Conservation (phyloP, 2,797 vertebrate species). For the Linurgus olivaceus region DNA sequence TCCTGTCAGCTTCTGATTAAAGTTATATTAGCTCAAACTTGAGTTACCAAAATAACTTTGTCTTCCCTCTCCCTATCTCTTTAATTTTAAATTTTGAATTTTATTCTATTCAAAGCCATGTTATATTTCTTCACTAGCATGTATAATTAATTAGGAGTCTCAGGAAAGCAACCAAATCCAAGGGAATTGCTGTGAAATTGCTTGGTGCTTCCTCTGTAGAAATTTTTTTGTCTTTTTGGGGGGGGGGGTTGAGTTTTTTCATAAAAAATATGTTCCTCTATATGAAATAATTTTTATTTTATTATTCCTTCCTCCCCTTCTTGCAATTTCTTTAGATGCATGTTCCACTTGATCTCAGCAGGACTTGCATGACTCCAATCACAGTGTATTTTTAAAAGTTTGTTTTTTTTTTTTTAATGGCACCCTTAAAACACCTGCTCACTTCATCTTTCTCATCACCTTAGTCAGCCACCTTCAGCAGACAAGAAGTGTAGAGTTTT, state of each 20-base stretch:
- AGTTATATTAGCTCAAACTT: slow-evolving; percentile 44
- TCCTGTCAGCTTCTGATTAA: slow-evolving; percentile 37
- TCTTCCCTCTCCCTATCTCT: neutral
- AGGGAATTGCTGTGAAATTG: slow-evolving; percentile 23
- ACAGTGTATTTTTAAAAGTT: neutral
- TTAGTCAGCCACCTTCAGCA: neutral
- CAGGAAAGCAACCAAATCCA: slow-evolving; percentile 33
- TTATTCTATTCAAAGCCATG: neutral
- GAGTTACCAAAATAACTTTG: slow-evolving; percentile 29
- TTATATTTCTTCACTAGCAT: slow-evolving; percentile 16
- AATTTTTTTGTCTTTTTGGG: neutral
- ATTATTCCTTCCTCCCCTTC: neutral
- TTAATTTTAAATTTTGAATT: neutral
- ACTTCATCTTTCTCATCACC: neutral
- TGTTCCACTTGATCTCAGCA: neutral
- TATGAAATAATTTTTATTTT: neutral
- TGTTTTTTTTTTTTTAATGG: accelerated
- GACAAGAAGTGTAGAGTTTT: neutral
- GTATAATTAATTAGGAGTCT: slow-evolving; percentile 61
- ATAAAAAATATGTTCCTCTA: neutral
- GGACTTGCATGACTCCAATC: neutral
- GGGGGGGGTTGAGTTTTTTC: neutral
- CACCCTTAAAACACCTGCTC: neutral
- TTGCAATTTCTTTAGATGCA: neutral
- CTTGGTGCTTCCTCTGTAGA: neutral